A percentile compares a stretch with the other conserved stretches of the same genome.
Evolutionary conservation across 1,140 invertebrate genomes (phyloP).

Genomic region (Diploscapter pachys): DNA sequence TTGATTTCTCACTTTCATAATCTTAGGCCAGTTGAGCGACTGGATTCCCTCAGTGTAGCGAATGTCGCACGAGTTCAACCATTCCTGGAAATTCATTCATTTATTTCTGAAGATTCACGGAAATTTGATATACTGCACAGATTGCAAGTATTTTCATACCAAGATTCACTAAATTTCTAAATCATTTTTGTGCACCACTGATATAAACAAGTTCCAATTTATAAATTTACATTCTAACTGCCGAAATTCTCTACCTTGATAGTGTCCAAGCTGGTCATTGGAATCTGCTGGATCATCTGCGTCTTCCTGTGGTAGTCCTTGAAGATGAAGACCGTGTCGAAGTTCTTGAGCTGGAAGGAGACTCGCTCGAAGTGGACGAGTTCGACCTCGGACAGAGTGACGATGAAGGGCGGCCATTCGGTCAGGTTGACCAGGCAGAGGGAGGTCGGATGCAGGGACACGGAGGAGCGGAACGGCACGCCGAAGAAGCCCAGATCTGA

Average conservation of each 20-base stretch:
- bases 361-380: slow-evolving; percentile 98
- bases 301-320: slow-evolving; percentile 93
- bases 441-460: slow-evolving; percentile 91
- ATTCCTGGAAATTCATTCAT: slow-evolving; percentile 30
- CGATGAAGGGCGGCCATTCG: slow-evolving; percentile 98
- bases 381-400: slow-evolving; percentile 93
- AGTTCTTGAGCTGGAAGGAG: slow-evolving; percentile 96
- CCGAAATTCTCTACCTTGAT: slow-evolving; percentile 98
- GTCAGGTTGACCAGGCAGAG: slow-evolving; percentile 93
- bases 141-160: slow-evolving; percentile 60
- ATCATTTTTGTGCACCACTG: too few relatives aligned
- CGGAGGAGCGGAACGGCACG: slow-evolving; percentile 92
- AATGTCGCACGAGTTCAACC: slow-evolving; percentile 79
- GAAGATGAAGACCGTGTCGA: slow-evolving; percentile 99
- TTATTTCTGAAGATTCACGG: background rate
- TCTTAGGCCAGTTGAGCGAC: slow-evolving; percentile 97
- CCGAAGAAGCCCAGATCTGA: slow-evolving; percentile 94
- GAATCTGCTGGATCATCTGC: slow-evolving; percentile 93
- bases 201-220: too few relatives aligned
- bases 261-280: slow-evolving; percentile 96
- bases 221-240: slow-evolving; percentile 51
- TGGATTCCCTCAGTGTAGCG: slow-evolving; percentile 96
- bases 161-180: too few relatives aligned
- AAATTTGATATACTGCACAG: too few relatives aligned
- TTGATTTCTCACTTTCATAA: slow-evolving; percentile 75